Base-by-base conservation (phyloP, 2,888 invertebrate genomes). In the Tuta absoluta region DNA sequence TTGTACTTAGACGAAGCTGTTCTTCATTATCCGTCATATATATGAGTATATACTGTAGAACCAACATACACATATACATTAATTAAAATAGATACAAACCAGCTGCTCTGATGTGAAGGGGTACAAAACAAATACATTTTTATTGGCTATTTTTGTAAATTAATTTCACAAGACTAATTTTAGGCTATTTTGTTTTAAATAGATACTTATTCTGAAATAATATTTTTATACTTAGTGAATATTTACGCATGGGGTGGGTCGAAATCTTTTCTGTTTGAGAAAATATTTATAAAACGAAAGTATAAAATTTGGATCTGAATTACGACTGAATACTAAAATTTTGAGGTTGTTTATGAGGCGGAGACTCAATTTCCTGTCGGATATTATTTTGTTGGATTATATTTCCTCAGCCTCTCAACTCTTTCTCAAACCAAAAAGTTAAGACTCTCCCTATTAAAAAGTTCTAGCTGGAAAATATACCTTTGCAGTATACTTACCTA, bases 141-240 rank as follows among this genome's bases (percentile, higher is more conserved):
- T 79, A 85, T 87, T 85, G 84, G 87, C 83, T 80, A 78, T 83
- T 82, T 84, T 81, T 80, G 72, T 82, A 82, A 72, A 80, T 82
- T 85, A 68, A 79, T 80, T 83, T 84, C 77, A 74, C 68, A 56
- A 70, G 70, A 77, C 65, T 71, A 67, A 66, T 74, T 79, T 77
- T 69, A 71, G 70, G 66, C 62, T 65, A 69, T 76, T 79, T 71
- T 66, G 48, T 69, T 78, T 82, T 82, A 75, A 67, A 82, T 86
- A 87, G 80, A 84, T 85, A 33, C 33, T 33, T 33, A 81, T 85
- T 87, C 79, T 82, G 78, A 83, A 85, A 87, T 86, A 80, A 90
- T 91, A 91, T 91, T 91, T 91, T 91, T 91, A 79, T 91, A 91
- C 91, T 87, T 89, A 89, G 88, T 78, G 70, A 83, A 84, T 88